Evolutionary conservation across 1,140 invertebrate genomes (phyloP).

Genomic region (Cecropterus lyciades): DNA sequence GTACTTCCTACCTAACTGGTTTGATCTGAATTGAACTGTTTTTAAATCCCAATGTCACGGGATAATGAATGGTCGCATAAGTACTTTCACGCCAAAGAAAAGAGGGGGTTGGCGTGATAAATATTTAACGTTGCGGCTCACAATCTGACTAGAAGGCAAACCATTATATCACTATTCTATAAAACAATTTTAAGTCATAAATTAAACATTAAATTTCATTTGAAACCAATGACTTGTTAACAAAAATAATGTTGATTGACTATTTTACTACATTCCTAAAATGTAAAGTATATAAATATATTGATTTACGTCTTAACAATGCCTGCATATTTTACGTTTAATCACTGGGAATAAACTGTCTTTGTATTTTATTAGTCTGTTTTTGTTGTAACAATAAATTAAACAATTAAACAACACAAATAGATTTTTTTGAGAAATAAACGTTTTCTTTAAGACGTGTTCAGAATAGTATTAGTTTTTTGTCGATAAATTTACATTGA

Average conservation of each 20-base stretch:
- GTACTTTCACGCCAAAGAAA: constrained; percentile 14
- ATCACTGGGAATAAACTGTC: no score
- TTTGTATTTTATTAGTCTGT: no score
- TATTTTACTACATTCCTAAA: no score
- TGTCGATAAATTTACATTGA: constrained; percentile 18
- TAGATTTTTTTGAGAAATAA: not conserved
- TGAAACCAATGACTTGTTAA: no score
- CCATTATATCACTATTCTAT: not conserved
- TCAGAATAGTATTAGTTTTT: constrained; percentile 15
- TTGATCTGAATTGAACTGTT: constrained; percentile 3
- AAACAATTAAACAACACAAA: no score
- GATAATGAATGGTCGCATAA: constrained; percentile 9
- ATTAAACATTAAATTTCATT: no score
- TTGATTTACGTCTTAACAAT: no score
- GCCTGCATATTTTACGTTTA: no score
- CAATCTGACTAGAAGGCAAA: not conserved
- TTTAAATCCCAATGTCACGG: constrained; percentile 15
- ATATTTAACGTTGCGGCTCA: not conserved
- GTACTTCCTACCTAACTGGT: constrained; percentile 12
- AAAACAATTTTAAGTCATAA: no score
- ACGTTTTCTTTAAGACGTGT: not conserved
- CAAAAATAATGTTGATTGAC: no score
- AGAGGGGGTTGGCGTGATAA: not conserved
- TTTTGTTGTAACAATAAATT: no score
- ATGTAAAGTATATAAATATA: no score